phyloP scores from a whole-genome alignment of 2,113 vertebrate species.

The Rhinoptilus africanus region DNA sequence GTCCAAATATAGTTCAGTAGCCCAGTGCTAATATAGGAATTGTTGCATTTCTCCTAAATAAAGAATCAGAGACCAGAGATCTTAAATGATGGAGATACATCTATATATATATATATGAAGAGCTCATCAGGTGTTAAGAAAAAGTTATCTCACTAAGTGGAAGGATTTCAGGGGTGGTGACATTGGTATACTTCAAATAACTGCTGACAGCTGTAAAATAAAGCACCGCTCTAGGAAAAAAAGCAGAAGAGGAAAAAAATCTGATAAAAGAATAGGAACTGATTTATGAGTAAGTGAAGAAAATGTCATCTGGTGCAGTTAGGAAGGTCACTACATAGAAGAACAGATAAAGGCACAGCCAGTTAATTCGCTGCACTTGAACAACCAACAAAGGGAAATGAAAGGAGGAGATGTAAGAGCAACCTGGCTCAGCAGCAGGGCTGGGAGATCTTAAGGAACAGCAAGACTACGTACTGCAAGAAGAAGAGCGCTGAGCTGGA shows the following conservation, averaged over 20 bases:
- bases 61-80: neutral
- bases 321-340: neutral
- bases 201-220: constrained; percentile 6
- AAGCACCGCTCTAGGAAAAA: neutral
- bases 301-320: neutral
- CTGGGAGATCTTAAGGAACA: neutral
- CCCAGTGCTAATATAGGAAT: neutral
- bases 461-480: neutral
- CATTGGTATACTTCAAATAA: neutral
- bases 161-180: neutral
- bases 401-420: neutral
- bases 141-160: neutral
- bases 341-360: neutral
- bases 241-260: neutral
- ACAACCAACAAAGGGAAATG: neutral
- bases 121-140: neutral
- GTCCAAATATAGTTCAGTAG: neutral
- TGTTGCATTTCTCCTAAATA: neutral
- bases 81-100: neutral
- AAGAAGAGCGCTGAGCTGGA: rapidly evolving
- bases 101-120: neutral
- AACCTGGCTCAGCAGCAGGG: neutral
- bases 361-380: neutral
- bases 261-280: neutral
- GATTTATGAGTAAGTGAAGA: neutral